phyloP scores from a whole-genome alignment of 2,888 invertebrate species.

The Stomorhina lunata region DNA sequence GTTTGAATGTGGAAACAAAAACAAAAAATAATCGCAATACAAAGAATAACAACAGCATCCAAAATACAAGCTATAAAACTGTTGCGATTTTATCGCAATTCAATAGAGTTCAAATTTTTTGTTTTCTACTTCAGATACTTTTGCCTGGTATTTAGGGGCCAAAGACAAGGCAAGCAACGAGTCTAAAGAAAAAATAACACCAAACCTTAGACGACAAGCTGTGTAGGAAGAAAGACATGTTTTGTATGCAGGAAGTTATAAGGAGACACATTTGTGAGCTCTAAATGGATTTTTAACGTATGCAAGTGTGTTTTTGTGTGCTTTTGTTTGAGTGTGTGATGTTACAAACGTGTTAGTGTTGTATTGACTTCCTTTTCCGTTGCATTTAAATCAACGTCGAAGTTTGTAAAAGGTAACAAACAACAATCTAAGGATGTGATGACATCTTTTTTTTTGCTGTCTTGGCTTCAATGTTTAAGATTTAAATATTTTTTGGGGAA shows the following conservation, averaged over 20 bases:
- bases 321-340: not conserved
- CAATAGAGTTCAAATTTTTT: conserved; percentile 73
- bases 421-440: conserved; percentile 52
- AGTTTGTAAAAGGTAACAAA: conserved; percentile 62
- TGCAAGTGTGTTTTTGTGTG: not conserved
- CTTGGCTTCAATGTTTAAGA: too few relatives aligned
- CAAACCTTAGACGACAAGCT: conserved; percentile 36
- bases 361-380: conserved; percentile 62
- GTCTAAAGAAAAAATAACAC: not conserved
- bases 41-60: conserved; percentile 38
- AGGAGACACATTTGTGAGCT: conserved; percentile 62
- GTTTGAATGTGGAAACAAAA: conserved; percentile 37
- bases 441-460: conserved; percentile 33
- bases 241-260: conserved; percentile 62
- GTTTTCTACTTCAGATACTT: conserved; percentile 20
- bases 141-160: conserved; percentile 19
- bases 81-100: conserved; percentile 78
- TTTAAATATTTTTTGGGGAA: not conserved
- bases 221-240: conserved; percentile 50
- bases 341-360: conserved; percentile 56
- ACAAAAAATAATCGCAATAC: conserved; percentile 56
- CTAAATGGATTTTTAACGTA: conserved; percentile 32
- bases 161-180: conserved; percentile 2
- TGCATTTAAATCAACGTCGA: conserved; percentile 39
- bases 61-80: conserved; percentile 65